Evolutionary conservation across 2,797 vertebrate genomes (phyloP).

Genomic region (Gymnopithys bicolor): DNA sequence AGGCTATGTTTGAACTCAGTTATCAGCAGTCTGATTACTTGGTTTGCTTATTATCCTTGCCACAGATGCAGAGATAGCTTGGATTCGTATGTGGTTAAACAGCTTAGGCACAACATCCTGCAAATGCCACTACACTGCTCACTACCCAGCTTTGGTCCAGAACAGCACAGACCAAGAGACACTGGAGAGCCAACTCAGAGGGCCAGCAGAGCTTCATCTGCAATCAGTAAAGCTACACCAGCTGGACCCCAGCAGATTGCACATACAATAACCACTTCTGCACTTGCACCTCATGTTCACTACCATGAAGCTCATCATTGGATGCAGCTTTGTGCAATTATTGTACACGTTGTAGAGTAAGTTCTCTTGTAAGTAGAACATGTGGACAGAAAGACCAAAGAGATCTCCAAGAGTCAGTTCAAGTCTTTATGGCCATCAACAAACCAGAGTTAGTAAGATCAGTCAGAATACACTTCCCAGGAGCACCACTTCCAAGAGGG

Average conservation of each 20-base stretch:
- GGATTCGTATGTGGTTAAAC: background rate
- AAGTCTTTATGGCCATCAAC: background rate
- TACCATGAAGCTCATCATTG: background rate
- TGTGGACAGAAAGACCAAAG: background rate
- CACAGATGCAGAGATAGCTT: background rate
- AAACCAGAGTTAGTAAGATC: background rate
- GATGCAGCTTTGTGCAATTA: background rate
- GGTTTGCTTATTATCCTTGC: background rate
- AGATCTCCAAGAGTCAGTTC: background rate
- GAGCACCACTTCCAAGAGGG: background rate
- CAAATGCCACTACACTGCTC: background rate
- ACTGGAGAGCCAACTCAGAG: background rate
- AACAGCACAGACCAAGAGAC: background rate
- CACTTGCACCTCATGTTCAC: background rate
- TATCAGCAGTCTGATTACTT: background rate
- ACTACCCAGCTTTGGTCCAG: background rate
- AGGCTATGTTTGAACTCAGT: background rate
- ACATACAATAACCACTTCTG: background rate
- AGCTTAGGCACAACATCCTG: background rate
- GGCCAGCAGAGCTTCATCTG: background rate
- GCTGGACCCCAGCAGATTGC: background rate
- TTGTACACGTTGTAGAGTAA: rapidly evolving
- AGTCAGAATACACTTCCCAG: background rate
- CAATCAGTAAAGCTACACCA: background rate
- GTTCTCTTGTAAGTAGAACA: background rate